phyloP scores from a whole-genome alignment of 2,113 vertebrate genomes.

The Xyliphius kryptos region DNA sequence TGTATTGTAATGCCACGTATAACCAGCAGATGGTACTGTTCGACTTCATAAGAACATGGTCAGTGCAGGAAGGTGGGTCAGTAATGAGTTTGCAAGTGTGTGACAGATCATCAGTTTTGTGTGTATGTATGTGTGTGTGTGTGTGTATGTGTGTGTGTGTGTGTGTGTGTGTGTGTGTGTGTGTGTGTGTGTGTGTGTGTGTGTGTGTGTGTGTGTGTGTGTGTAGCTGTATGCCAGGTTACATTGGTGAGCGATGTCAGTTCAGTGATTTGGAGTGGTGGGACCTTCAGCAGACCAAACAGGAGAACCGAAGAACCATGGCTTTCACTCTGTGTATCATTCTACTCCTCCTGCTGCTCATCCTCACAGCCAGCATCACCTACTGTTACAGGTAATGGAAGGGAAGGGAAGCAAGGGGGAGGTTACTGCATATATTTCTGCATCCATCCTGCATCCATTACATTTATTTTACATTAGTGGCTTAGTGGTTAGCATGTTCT shows the following conservation, averaged over 20 bases:
- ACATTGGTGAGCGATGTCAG: slow-evolving; percentile 81
- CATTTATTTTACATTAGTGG: neutral
- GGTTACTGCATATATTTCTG: too few relatives aligned
- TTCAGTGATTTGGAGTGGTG: slow-evolving; percentile 83
- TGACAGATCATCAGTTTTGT: neutral
- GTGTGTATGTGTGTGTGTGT: neutral
- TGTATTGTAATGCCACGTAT: neutral
- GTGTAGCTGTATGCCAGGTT: slow-evolving; percentile 74
- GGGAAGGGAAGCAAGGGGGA: neutral
- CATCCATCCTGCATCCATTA: neutral
- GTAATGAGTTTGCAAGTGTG: neutral
- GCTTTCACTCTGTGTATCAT: slow-evolving; percentile 54
- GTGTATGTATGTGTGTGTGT: slow-evolving; percentile 7
- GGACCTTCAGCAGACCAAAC: slow-evolving; percentile 68
- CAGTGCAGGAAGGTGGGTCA: neutral
- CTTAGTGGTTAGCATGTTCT: too few relatives aligned
- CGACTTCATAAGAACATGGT: slow-evolving; percentile 18
- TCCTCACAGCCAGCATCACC: slow-evolving; percentile 56
- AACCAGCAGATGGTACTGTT: slow-evolving; percentile 58
- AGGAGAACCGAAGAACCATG: slow-evolving; percentile 62
- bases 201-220: slow-evolving; percentile 23
- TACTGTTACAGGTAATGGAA: slow-evolving; percentile 69
- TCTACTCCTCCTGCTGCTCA: slow-evolving; percentile 62
- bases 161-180: slow-evolving; percentile 14
- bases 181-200: slow-evolving; percentile 11